phyloP scores from a whole-genome alignment of 2,888 invertebrate genomes.

The Oscheius sp. region DNA sequence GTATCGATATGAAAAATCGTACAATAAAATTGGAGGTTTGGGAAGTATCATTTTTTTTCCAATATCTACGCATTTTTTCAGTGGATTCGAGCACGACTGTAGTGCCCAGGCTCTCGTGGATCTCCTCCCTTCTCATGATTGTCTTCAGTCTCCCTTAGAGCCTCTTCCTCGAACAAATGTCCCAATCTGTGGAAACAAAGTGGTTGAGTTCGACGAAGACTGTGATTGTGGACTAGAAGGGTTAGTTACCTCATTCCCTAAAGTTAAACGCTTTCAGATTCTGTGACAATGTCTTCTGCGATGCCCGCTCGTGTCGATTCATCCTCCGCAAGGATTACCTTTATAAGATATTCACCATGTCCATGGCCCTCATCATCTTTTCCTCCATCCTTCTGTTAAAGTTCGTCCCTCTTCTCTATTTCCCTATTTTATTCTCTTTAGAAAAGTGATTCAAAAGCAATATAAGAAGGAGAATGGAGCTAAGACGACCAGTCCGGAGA shows the following conservation, averaged over 20 bases:
- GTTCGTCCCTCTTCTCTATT: slow-evolving; percentile 23
- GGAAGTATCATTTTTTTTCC: too few relatives aligned
- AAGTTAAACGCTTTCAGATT: slow-evolving; percentile 31
- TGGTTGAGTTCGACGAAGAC: slow-evolving; percentile 48
- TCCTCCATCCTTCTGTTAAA: slow-evolving; percentile 30
- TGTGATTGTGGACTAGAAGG: slow-evolving; percentile 54
- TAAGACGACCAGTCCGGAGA: slow-evolving; percentile 3
- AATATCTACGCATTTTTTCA: slow-evolving; percentile 32
- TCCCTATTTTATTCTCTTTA: neutral
- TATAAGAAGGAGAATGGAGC: neutral
- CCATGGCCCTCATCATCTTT: slow-evolving; percentile 33
- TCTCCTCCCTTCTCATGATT: slow-evolving; percentile 40
- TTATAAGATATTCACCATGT: slow-evolving; percentile 32
- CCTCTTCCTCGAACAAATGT: slow-evolving; percentile 33
- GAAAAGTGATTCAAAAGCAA: slow-evolving; percentile 2
- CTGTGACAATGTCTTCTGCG: slow-evolving; percentile 49
- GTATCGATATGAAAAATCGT: too few relatives aligned
- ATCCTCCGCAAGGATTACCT: slow-evolving; percentile 40
- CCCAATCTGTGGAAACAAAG: slow-evolving; percentile 53
- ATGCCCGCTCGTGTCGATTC: slow-evolving; percentile 41
- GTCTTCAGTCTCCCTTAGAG: slow-evolving; percentile 31
- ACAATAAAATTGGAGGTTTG: too few relatives aligned
- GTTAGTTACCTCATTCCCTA: slow-evolving; percentile 20
- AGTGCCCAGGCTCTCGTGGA: slow-evolving; percentile 50
- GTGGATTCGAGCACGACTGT: slow-evolving; percentile 51